Conservation (phyloP, 2,113 vertebrate species). For the Misgurnus mizolepis region DNA sequence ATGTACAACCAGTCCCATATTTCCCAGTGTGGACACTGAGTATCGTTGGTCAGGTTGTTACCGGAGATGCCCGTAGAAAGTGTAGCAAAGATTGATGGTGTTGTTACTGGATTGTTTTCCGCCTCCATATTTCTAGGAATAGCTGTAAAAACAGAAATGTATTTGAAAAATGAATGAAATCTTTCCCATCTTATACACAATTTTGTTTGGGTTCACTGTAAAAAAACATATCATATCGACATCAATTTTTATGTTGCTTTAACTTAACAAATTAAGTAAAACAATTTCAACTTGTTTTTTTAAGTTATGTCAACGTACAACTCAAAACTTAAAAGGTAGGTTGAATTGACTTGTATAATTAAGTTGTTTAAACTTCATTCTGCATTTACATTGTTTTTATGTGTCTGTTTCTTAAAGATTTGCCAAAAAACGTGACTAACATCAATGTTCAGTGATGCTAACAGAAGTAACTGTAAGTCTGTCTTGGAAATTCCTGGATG, state of each 20-base stretch:
- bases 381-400: too few species aligned
- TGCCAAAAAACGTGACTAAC: neutral
- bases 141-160: constrained; percentile 46
- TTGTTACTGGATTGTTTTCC: constrained; percentile 36
- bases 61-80: neutral
- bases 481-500: neutral
- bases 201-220: neutral
- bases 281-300: too few species aligned
- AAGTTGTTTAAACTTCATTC: too few species aligned
- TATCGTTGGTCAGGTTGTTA: constrained; percentile 57
- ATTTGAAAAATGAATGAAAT: neutral
- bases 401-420: too few species aligned
- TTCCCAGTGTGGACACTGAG: constrained; percentile 43
- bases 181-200: neutral
- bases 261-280: too few species aligned
- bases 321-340: too few species aligned
- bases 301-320: too few species aligned
- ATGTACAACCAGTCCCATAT: constrained; percentile 72
- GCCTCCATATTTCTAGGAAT: constrained; percentile 45
- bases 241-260: neutral
- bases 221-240: neutral
- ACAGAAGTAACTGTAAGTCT: neutral
- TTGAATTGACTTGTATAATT: too few species aligned
- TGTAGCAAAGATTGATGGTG: constrained; percentile 11
- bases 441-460: neutral